Conservation (phyloP, 1,140 invertebrate genomes). For the Dysdera silvatica region DNA sequence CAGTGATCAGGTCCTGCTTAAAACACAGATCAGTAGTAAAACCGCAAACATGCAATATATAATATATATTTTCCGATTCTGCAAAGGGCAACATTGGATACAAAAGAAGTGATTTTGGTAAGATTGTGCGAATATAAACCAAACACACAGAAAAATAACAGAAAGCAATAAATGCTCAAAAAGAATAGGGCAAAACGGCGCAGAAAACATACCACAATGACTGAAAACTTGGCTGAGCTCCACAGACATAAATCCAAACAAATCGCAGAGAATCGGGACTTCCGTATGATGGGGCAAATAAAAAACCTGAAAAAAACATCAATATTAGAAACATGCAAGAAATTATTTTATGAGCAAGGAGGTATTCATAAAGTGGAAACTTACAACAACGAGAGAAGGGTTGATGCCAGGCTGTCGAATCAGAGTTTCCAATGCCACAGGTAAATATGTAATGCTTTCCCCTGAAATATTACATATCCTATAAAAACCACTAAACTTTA, state of each 20-base stretch:
- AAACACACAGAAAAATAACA: too few species aligned
- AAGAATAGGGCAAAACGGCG: too few species aligned
- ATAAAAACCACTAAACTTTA: too few species aligned
- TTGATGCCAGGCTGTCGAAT: constrained; percentile 49
- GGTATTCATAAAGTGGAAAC: constrained; percentile 10
- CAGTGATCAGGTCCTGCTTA: too few species aligned
- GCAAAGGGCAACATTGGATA: too few species aligned
- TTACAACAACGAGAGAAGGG: constrained; percentile 40
- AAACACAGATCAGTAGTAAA: too few species aligned
- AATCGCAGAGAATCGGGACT: constrained; percentile 37
- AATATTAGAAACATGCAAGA: not conserved
- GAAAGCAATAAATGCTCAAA: too few species aligned
- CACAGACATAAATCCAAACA: constrained; percentile 43
- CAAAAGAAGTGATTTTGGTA: too few species aligned
- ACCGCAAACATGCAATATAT: too few species aligned
- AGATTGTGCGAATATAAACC: too few species aligned
- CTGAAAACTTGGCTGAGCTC: constrained; percentile 25
- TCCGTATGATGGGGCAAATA: constrained; percentile 32
- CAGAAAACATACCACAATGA: constrained; percentile 32
- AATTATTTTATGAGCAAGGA: not conserved
- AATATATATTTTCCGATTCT: too few species aligned
- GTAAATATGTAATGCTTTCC: constrained; percentile 42
- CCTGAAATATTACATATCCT: too few species aligned
- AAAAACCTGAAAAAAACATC: constrained; percentile 14
- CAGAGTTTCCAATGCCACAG: constrained; percentile 47